Conservation (phyloP, 2,797 vertebrate genomes). For the Uromys caudimaculatus region DNA sequence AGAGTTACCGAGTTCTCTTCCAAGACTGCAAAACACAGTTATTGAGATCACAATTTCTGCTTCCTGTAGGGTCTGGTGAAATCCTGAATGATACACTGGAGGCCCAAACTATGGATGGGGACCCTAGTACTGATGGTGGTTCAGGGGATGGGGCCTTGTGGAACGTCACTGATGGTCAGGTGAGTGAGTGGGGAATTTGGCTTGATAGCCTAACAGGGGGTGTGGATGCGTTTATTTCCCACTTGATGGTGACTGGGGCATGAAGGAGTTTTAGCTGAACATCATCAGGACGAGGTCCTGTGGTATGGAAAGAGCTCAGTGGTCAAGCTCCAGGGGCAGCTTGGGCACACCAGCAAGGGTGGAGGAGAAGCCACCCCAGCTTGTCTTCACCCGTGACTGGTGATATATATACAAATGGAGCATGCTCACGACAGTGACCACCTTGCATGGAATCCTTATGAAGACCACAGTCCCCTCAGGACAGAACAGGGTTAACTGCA, state of each 20-base stretch:
- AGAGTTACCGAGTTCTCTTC: neutral
- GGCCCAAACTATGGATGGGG: neutral
- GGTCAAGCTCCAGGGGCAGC: neutral
- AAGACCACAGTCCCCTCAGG: neutral
- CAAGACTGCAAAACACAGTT: neutral
- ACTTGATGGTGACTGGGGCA: neutral
- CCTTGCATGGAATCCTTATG: neutral
- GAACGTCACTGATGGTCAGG: conserved; percentile 72
- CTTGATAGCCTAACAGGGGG: neutral
- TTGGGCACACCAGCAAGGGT: neutral
- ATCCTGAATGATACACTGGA: conserved; percentile 67
- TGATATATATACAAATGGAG: neutral
- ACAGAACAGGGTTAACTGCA: neutral
- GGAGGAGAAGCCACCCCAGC: neutral
- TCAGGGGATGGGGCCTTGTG: conserved; percentile 74
- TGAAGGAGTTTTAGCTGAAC: neutral
- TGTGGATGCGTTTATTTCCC: conserved; percentile 5
- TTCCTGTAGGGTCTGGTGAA: conserved; percentile 76
- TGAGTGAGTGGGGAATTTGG: conserved; percentile 72
- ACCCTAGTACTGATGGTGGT: conserved; percentile 64
- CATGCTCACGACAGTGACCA: accelerated
- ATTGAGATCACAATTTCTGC: neutral
- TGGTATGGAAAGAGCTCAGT: neutral
- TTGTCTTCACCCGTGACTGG: neutral
- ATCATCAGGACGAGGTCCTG: neutral